Evolutionary conservation across 2,888 invertebrate genomes (phyloP).

Genomic region (Aspidapion aeneum): DNA sequence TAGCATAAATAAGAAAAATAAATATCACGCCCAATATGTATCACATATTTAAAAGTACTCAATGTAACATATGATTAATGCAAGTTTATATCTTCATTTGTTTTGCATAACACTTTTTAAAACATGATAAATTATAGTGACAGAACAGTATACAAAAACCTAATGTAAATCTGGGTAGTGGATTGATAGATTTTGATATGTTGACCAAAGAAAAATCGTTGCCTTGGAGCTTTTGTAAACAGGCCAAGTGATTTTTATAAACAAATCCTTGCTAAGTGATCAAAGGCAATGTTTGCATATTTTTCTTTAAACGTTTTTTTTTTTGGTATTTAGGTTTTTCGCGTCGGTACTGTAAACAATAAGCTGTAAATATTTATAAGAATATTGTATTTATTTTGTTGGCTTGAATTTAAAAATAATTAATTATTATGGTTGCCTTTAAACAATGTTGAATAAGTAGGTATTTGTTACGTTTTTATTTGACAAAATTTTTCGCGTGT

Average conservation of each 20-base stretch:
- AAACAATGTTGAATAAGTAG: slow-evolving; percentile 18
- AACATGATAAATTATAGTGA: background rate
- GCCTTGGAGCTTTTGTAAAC: background rate
- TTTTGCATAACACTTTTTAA: background rate
- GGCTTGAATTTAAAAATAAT: slow-evolving; percentile 16
- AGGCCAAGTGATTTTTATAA: background rate
- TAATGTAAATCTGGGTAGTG: background rate
- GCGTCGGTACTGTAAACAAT: slow-evolving; percentile 23
- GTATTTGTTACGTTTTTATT: slow-evolving; percentile 13
- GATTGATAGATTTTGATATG: background rate
- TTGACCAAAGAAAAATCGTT: background rate
- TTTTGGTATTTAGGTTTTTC: slow-evolving; percentile 19
- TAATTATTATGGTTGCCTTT: slow-evolving; percentile 22
- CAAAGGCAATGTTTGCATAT: background rate
- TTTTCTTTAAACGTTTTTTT: background rate
- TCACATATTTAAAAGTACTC: no score
- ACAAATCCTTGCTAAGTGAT: background rate
- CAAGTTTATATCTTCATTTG: background rate
- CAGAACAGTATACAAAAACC: background rate
- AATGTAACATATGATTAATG: background rate
- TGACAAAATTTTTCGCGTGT: background rate
- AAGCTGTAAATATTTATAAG: slow-evolving; percentile 23
- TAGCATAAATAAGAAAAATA: no score
- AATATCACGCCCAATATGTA: no score
- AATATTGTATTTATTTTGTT: slow-evolving; percentile 20